phyloP scores from a whole-genome alignment of 2,888 invertebrate species.

The Hoplodrina ambigua region DNA sequence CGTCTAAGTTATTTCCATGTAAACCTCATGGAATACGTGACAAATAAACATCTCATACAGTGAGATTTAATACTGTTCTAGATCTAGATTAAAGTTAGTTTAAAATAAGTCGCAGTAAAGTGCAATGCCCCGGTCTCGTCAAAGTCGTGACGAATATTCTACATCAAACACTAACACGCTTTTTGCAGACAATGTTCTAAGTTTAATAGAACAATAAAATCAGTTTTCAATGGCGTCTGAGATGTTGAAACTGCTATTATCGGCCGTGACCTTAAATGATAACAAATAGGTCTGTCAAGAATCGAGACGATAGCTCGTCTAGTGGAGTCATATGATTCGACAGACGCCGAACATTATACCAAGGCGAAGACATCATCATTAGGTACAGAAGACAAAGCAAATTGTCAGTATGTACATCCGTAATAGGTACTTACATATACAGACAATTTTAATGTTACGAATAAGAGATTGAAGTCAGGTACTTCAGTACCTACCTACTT shows the following conservation, averaged over 20 bases:
- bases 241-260: conserved; percentile 50
- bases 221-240: conserved; percentile 50
- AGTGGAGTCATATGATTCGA: conserved; percentile 75
- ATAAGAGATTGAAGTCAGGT: conserved; percentile 23
- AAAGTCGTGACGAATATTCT: conserved; percentile 48
- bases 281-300: conserved; percentile 81
- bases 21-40: conserved; percentile 16
- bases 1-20: neutral
- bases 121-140: conserved; percentile 46
- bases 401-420: conserved; percentile 36
- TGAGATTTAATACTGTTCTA: conserved; percentile 9
- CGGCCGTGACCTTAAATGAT: conserved; percentile 80
- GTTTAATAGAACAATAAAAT: conserved; percentile 52
- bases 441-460: conserved; percentile 50
- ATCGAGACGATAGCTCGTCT: conserved; percentile 65
- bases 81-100: conserved; percentile 28
- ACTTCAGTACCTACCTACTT: conserved; percentile 6
- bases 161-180: conserved; percentile 24
- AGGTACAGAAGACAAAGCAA: conserved; percentile 68
- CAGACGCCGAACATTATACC: conserved; percentile 74
- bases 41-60: neutral
- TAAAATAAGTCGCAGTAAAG: conserved; percentile 30
- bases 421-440: conserved; percentile 28
- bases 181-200: conserved; percentile 58
- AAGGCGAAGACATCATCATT: conserved; percentile 78